Evolutionary conservation across 2,797 vertebrate species (phyloP), one percentile per base, ranked within the genome.

Genomic region (Decapterus maruadsi): DNA sequence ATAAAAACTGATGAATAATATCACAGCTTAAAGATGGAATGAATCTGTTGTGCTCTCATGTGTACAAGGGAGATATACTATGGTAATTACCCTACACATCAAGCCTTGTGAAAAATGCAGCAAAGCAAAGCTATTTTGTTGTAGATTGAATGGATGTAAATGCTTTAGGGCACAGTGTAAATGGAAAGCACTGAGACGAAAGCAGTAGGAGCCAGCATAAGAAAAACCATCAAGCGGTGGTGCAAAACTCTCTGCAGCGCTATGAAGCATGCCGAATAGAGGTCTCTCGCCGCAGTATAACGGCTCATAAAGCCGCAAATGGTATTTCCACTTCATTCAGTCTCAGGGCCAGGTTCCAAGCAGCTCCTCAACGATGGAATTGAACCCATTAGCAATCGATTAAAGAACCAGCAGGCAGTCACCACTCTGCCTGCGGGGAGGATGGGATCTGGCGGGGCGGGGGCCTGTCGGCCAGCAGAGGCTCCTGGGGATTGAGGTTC

Each of bases 381-480:
- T 94, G 93, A 95, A 95, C 91, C 94, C 94, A 96, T 96, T 95
- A 96, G 94, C 94, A 93, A 95, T 95, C 94, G 93, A 95, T 95
- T 95, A 95, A 95, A 95, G 93, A 94, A 92, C 87, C 94, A 94
- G 95, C 94, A 91, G 94, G 93, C 92, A 88, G 91, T 92, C 91
- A 90, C 92, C 83, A 77, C 90, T 91, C 78, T 71, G 90, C 90
- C 91, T 86, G 84, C 61, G 46, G 84, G 79, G 74, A 76, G 67
- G 75, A 76, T 6, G n/a, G 77, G 69, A 22, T 68, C 70, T 64
- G 71, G 71, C 19, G 17, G 56, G 59, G 83, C 42, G 80, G 80
- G 76, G 72, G 68, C 31, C 50, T 56, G 80, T 69, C 29, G 66
- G 65, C 77, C 82, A 85, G 85, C 68, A 36, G 75, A 80, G 80